Conservation (phyloP, 92 coral and sea anemone genomes). For the Parazoanthus atlanticus region DNA sequence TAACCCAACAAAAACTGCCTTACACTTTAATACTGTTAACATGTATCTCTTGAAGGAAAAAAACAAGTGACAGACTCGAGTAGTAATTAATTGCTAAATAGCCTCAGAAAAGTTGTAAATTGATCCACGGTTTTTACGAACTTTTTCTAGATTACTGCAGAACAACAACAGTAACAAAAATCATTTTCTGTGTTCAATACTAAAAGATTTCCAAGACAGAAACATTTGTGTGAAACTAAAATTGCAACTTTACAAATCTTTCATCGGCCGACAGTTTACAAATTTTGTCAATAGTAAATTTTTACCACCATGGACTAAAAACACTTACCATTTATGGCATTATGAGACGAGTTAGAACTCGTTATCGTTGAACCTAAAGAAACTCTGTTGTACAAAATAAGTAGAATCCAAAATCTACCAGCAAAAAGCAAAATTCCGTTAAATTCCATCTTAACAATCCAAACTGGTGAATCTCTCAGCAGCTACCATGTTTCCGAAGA, state of each 20-base stretch:
- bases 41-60: background rate
- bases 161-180: background rate
- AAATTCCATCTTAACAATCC: background rate
- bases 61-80: background rate
- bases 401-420: background rate
- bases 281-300: no score
- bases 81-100: background rate
- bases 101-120: background rate
- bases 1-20: no score
- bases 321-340: background rate
- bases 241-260: background rate
- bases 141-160: no score
- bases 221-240: background rate
- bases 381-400: background rate
- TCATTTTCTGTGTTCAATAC: background rate
- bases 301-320: background rate
- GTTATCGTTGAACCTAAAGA: background rate
- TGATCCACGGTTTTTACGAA: background rate
- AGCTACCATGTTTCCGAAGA: background rate
- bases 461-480: background rate
- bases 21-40: no score
- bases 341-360: background rate
- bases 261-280: background rate
- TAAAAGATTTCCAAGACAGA: background rate
- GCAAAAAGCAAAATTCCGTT: background rate